These are phyloP conservation scores for Syngnathus acus DNA, from an alignment of 2,797 vertebrate species.

Conservation along the genomic window DNA sequence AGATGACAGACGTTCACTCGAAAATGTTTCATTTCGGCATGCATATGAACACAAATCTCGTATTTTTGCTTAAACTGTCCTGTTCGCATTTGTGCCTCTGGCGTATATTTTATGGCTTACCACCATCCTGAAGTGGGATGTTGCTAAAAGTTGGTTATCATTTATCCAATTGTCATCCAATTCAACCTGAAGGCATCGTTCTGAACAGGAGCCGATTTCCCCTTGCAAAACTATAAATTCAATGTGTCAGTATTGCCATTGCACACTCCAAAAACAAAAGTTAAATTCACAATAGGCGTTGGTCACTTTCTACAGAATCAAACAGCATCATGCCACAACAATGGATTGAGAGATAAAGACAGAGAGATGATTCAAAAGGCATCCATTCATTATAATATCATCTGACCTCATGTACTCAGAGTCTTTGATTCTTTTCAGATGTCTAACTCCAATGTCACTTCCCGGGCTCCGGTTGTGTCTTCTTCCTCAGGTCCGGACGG, in stretches of 20 bases:
- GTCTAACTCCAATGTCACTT: slow-evolving; percentile 21
- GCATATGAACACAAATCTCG: slow-evolving; percentile 74
- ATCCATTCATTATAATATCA: slow-evolving; percentile 43
- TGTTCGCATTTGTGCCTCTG: slow-evolving; percentile 60
- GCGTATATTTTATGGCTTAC: slow-evolving; percentile 67
- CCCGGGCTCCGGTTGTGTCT: slow-evolving; percentile 32
- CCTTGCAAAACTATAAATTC: slow-evolving; percentile 40
- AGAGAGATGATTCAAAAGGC: slow-evolving; percentile 40
- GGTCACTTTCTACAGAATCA: slow-evolving; percentile 68
- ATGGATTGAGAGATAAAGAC: slow-evolving; percentile 40
- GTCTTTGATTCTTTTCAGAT: slow-evolving; percentile 55
- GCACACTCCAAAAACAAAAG: slow-evolving; percentile 52
- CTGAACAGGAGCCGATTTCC: slow-evolving; percentile 39
- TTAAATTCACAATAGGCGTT: slow-evolving; percentile 61
- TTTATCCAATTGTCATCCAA: background rate
- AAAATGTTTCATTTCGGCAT: slow-evolving; percentile 73
- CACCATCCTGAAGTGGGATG: slow-evolving; percentile 9
- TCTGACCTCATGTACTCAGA: slow-evolving; percentile 51
- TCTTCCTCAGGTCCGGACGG: slow-evolving; percentile 25
- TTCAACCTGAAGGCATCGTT: slow-evolving; percentile 10
- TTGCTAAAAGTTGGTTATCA: slow-evolving; percentile 9
- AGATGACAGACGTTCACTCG: slow-evolving; percentile 69
- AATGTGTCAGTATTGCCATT: slow-evolving; percentile 57
- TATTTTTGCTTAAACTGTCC: slow-evolving; percentile 39
- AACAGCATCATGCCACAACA: slow-evolving; percentile 71